Evolutionary conservation across 2,888 invertebrate genomes (phyloP), one percentile per base, ranked within the genome.

Genomic region (Minunthozetes semirufus): DNA sequence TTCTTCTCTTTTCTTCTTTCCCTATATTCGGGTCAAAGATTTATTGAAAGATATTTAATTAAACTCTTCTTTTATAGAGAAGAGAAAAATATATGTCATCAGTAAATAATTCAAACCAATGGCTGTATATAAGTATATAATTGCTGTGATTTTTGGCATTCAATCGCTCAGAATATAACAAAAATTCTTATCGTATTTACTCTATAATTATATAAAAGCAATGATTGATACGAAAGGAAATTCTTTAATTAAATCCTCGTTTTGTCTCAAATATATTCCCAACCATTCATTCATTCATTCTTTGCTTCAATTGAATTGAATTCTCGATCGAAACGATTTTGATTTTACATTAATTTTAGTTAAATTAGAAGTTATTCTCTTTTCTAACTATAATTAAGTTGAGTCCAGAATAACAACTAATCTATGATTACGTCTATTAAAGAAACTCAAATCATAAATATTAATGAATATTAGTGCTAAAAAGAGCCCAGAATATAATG

Each of bases 81-180:
- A n/a, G n/a, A 19, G 6, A 17, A 63, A 29, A 63, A 63, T 63
- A 33, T 63, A 63, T 63, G 63, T 63, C 63, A 63, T 22, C 53
- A 53, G 53, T 63, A 63, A 63, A 63, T 63, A 63, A 63, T 63
- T 63, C 33, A 63, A 63, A 63, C 25, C 27, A 63, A 63, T 33
- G 13, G 63, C 33, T 63, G 38, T 63, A 63, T 42, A 42, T 33
- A 63, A 63, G 63, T 63, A 63, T 29, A 63, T 63, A 63, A 63
- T 63, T 63, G 63, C 33, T 63, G 63, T 63, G 63, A 17, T 63
- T 38, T 59, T 25, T 63, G 29, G 13, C 38, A 63, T 63, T 63
- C 38, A 38, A 63, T 63, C 33, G 22, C 19, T 63, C n/a, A 33
- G 27, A 29, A 29, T 19, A 53, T 19, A 53, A 53, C 25, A 6